These are phyloP conservation scores for Stegodyphus dumicola DNA, from an alignment of 1,140 invertebrate species.

Conservation along the genomic window DNA sequence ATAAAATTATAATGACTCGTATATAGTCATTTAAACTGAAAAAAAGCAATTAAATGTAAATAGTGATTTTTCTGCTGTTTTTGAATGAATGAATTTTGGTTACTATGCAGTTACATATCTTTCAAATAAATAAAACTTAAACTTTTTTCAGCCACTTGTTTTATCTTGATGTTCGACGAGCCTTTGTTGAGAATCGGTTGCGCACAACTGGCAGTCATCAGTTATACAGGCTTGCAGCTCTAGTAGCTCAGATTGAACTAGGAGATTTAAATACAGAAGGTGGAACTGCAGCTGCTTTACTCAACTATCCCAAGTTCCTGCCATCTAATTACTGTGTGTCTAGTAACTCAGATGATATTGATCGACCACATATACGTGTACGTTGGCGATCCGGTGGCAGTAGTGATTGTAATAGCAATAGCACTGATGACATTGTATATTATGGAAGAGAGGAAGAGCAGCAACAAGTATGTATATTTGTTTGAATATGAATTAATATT, in stretches of 20 bases:
- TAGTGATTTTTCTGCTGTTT: no score
- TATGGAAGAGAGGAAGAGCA: conserved; percentile 14
- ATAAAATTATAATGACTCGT: no score
- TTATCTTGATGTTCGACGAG: conserved; percentile 82
- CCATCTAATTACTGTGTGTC: conserved; percentile 8
- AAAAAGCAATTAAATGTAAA: no score
- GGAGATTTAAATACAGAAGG: conserved; percentile 69
- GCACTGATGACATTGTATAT: neutral
- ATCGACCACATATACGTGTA: conserved; percentile 20
- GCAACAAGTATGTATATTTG: conserved; percentile 14
- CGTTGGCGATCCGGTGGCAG: conserved; percentile 47
- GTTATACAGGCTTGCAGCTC: conserved; percentile 76
- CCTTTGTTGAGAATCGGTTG: conserved; percentile 78
- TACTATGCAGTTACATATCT: no score
- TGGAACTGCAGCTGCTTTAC: conserved; percentile 19
- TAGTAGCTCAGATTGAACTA: conserved; percentile 80
- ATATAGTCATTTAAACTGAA: no score
- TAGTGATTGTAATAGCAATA: conserved; percentile 27
- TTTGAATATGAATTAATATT: neutral
- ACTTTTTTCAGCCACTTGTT: conserved; percentile 79
- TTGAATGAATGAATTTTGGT: no score
- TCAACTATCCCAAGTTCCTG: conserved; percentile 62
- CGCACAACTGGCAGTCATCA: conserved; percentile 77
- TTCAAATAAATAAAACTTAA: no score
- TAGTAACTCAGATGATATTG: conserved; percentile 2